Evolutionary conservation across 2,797 vertebrate genomes (phyloP), one percentile per base, ranked within the genome.

Genomic region (Eulemur mongoz): DNA sequence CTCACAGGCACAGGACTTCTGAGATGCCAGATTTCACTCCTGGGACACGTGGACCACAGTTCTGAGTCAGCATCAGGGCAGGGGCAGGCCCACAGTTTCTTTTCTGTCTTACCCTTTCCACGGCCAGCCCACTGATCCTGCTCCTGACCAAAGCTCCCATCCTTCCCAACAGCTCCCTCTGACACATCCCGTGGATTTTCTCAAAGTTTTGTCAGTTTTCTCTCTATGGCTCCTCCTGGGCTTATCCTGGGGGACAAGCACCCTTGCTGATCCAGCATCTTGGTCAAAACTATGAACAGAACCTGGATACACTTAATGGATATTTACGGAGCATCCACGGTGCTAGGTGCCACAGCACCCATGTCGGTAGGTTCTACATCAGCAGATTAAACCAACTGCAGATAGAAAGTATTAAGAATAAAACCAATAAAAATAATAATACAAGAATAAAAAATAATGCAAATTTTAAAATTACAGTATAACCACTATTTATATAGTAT

Each of bases 301-400:
- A 63, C 54, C 23, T 69, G 35, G 61, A 12, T 27, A 38, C 4
- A n/a, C 20, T 38, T 20, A 15, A 32, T 17, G 20, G 48, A 27
- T 61, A 4, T 27, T 40, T 15, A 38, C 14, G 2, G 1, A 69
- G 4, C 0, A 3, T 43, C 20, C 3, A 35, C 17, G 12, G 32
- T 7, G 7, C 59, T 17, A 1, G 43, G 35, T 2, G 10, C 38
- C 73, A 27, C 7, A n/a, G 63, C n/a, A 61, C 79, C n/a, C 5
- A 30, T 11, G 25, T 9, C n/a, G 8, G 4, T 54, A n/a, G n/a
- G 75, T 25, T 78, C 75, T 32, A 35, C n/a, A 25, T 38, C 2
- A 8, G 50, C 22, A 20, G n/a, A 78, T 78, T 52, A 54, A 35
- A 78, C n/a, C n/a, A 38, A 78, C n/a, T 54, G 50, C 22, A 23